These are phyloP conservation scores for Drosophila nigrodunni DNA, from an alignment of 1,140 invertebrate species.

Conservation along the genomic window DNA sequence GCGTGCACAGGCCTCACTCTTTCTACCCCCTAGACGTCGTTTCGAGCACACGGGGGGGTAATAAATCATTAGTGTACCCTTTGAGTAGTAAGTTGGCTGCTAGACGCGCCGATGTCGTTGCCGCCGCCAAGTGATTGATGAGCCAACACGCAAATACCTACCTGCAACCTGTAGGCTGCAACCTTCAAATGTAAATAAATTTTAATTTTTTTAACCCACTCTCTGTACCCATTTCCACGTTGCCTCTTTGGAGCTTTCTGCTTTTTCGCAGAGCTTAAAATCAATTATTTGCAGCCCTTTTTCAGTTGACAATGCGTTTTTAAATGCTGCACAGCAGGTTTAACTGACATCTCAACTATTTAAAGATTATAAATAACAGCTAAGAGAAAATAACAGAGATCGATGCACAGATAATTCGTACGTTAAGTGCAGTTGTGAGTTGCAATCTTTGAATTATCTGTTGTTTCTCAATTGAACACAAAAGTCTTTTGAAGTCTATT, in stretches of 20 bases:
- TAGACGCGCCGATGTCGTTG: constrained; percentile 32
- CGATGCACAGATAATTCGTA: neutral
- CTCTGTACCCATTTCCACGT: too few species aligned
- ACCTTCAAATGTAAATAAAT: constrained; percentile 51
- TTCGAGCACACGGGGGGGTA: constrained; percentile 28
- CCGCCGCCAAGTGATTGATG: constrained; percentile 69
- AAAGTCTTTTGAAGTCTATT: neutral
- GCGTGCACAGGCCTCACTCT: constrained; percentile 2
- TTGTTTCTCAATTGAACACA: too few species aligned
- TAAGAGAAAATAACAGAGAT: neutral
- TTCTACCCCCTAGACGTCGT: neutral
- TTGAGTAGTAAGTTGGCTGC: constrained; percentile 35
- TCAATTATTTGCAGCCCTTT: constrained; percentile 7
- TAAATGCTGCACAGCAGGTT: constrained; percentile 29
- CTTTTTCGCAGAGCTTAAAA: neutral
- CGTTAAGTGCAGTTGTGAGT: too few species aligned
- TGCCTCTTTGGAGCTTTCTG: neutral
- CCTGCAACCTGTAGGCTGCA: constrained; percentile 60
- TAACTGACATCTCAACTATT: constrained; percentile 28
- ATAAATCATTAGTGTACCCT: constrained; percentile 77
- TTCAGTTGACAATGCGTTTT: constrained; percentile 25
- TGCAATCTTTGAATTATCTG: too few species aligned
- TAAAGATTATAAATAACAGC: constrained; percentile 8
- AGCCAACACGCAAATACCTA: constrained; percentile 44
- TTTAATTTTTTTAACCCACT: constrained; percentile 7